These are phyloP conservation scores for Notarius quadriscutis DNA, from an alignment of 2,113 vertebrate species.

Conservation along the genomic window DNA sequence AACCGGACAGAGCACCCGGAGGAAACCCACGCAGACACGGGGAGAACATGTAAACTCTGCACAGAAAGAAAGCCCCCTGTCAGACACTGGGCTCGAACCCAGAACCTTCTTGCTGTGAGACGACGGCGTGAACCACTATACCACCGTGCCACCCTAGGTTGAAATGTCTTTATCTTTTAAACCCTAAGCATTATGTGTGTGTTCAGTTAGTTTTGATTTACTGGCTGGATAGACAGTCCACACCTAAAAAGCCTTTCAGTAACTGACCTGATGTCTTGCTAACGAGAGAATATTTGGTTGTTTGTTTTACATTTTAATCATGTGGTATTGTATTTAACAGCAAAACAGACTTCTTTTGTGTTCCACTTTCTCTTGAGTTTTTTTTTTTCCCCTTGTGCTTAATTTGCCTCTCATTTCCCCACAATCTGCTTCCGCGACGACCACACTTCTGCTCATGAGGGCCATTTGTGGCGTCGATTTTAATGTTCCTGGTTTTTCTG, in stretches of 20 bases:
- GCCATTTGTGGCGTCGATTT: conserved; percentile 42
- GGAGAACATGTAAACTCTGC: no score
- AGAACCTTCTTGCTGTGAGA: no score
- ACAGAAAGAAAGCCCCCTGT: no score
- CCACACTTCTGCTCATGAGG: conserved; percentile 36
- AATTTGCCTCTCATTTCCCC: conserved; percentile 54
- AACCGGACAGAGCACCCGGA: no score
- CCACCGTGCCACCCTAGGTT: no score
- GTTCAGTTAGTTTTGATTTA: not conserved
- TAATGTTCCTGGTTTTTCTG: conserved; percentile 8
- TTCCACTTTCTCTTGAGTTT: conserved; percentile 18
- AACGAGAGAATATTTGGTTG: not conserved
- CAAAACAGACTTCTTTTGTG: conserved; percentile 30
- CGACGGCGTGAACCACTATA: no score
- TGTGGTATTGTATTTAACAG: conserved; percentile 6
- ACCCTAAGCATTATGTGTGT: not conserved
- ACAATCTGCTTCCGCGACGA: conserved; percentile 33
- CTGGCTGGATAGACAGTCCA: not conserved
- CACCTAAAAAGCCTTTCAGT: not conserved
- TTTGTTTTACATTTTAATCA: conserved; percentile 14
- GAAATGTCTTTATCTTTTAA: not conserved
- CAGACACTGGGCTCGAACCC: no score
- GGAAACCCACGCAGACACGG: no score
- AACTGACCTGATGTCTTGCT: not conserved
- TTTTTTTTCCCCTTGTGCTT: conserved; percentile 17